phyloP scores from a whole-genome alignment of 2,113 vertebrate genomes.

The Butorides virescens region DNA sequence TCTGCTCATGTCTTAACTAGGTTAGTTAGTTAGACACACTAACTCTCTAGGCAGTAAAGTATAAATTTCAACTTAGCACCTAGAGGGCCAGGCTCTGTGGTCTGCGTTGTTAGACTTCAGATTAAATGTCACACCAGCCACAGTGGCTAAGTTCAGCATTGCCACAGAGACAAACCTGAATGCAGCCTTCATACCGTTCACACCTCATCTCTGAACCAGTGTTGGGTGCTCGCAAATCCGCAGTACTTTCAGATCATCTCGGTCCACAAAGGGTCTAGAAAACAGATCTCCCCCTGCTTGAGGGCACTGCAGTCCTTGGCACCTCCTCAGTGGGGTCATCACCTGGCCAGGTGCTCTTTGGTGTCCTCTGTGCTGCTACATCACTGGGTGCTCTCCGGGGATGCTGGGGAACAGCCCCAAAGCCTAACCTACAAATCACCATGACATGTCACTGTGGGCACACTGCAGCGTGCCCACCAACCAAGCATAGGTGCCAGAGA shows the following conservation, averaged over 20 bases:
- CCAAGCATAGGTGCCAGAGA: background rate
- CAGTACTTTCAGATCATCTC: background rate
- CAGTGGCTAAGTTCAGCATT: background rate
- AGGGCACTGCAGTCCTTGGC: background rate
- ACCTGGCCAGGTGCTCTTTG: background rate
- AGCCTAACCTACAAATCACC: background rate
- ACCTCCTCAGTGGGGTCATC: background rate
- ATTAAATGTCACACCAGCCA: background rate
- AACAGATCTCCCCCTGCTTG: accelerated
- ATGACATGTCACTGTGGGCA: accelerated
- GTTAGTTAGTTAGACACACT: background rate
- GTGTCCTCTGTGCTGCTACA: background rate
- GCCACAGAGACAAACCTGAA: background rate
- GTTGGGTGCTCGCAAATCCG: background rate
- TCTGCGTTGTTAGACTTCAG: accelerated
- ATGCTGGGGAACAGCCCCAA: background rate
- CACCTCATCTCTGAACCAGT: accelerated
- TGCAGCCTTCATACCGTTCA: background rate
- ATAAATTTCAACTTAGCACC: background rate
- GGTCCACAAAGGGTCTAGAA: background rate
- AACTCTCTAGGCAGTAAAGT: background rate
- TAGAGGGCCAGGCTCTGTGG: no score
- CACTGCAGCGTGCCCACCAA: background rate
- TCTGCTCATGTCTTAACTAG: background rate
- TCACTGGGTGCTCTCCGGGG: background rate